Conservation (phyloP, 1,140 invertebrate genomes). For the Himalopsyche phryganea region DNA sequence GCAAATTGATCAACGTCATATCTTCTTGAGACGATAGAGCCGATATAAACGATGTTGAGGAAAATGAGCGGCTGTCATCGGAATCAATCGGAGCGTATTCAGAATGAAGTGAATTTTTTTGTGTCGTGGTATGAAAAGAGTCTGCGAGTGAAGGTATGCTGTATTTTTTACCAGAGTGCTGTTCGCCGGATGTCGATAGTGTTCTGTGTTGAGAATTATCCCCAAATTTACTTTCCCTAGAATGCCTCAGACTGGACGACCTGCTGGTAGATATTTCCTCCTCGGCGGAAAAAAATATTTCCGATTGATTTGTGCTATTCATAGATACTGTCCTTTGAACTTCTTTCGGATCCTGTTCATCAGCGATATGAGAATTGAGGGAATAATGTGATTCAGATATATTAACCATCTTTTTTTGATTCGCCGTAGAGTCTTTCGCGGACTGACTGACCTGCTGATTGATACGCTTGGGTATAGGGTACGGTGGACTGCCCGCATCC, state of each 20-base stretch:
- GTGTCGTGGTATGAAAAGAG: constrained; percentile 10
- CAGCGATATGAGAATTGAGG: constrained; percentile 53
- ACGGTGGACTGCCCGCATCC: constrained; percentile 6
- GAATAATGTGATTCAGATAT: constrained; percentile 62
- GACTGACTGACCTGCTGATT: background rate
- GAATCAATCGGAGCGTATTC: constrained; percentile 43
- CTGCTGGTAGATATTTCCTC: constrained; percentile 71
- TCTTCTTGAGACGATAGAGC: constrained; percentile 93
- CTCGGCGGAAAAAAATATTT: constrained; percentile 87
- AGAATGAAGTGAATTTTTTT: constrained; percentile 17
- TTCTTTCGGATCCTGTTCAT: constrained; percentile 55
- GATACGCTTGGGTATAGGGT: constrained; percentile 1
- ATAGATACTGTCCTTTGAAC: constrained; percentile 81
- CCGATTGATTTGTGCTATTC: constrained; percentile 84
- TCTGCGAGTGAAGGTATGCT: constrained; percentile 28
- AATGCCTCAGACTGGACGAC: constrained; percentile 64
- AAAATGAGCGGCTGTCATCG: constrained; percentile 66
- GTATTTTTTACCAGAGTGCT: constrained; percentile 32
- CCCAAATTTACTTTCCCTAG: constrained; percentile 46
- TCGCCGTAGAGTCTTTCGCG: constrained; percentile 14
- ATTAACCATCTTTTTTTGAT: constrained; percentile 44
- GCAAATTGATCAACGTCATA: constrained; percentile 86
- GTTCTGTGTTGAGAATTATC: constrained; percentile 37
- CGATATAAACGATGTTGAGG: constrained; percentile 85
- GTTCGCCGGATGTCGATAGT: constrained; percentile 43